Evolutionary conservation across 2,113 vertebrate genomes (phyloP).

Genomic region (Sprattus sprattus): DNA sequence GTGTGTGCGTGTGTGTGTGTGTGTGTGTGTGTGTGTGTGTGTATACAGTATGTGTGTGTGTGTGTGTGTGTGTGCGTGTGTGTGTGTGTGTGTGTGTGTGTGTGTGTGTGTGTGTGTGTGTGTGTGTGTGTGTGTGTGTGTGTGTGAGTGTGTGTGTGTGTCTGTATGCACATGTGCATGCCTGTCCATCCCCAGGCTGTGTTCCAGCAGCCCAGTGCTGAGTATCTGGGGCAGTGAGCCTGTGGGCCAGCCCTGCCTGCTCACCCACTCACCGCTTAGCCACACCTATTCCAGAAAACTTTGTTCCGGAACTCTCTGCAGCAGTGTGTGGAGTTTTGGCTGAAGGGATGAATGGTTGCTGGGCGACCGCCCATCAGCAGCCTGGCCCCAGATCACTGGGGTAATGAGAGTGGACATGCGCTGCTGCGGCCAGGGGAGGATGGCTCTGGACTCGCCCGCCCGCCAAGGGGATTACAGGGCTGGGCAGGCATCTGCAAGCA

Average conservation of each 20-base stretch:
- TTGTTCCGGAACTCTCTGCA: not conserved
- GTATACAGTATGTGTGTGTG: too few species aligned
- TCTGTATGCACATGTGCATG: not conserved
- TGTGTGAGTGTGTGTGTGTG: not conserved
- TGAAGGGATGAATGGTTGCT: not conserved
- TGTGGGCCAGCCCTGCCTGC: not conserved
- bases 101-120: not conserved
- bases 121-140: not conserved
- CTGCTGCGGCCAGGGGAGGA: not conserved
- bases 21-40: not conserved
- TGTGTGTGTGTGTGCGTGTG: not conserved
- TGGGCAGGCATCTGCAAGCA: not conserved
- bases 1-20: not conserved
- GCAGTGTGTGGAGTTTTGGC: slow-evolving; percentile 18
- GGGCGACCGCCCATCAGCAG: not conserved
- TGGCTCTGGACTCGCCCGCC: not conserved
- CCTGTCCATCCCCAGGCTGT: not conserved
- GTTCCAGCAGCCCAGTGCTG: not conserved
- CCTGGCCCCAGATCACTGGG: not conserved
- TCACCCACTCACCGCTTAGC: not conserved
- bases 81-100: not conserved
- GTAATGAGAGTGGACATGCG: slow-evolving; percentile 4
- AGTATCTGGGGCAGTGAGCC: not conserved
- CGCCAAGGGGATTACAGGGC: not conserved
- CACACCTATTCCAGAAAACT: slow-evolving; percentile 8